phyloP scores from a whole-genome alignment of 2,888 invertebrate genomes.

The Julus scandinavius region DNA sequence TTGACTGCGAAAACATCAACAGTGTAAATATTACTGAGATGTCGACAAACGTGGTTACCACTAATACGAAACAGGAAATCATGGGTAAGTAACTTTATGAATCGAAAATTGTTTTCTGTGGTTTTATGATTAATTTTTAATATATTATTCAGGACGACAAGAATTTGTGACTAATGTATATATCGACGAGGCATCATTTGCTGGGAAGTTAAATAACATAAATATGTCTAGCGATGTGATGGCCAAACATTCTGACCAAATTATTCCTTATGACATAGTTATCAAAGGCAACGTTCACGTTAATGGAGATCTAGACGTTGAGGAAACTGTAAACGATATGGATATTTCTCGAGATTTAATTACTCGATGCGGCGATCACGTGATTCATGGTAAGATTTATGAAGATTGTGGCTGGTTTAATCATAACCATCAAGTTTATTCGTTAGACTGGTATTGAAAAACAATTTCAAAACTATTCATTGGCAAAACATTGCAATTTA shows the following conservation, averaged over 20 bases:
- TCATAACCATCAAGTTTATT: too few species aligned
- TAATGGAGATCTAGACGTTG: constrained; percentile 13
- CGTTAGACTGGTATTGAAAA: too few species aligned
- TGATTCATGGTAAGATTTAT: constrained; percentile 26
- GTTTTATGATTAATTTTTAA: neutral
- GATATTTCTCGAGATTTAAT: neutral
- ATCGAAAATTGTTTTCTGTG: neutral
- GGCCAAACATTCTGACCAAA: neutral
- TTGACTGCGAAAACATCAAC: constrained; percentile 35
- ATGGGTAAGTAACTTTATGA: neutral
- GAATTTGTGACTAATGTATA: constrained; percentile 8
- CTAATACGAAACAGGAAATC: constrained; percentile 29
- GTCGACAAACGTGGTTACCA: constrained; percentile 12
- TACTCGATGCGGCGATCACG: constrained; percentile 49
- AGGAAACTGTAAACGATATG: constrained; percentile 43
- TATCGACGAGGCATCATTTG: neutral
- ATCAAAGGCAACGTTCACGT: constrained; percentile 50
- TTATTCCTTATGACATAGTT: neutral
- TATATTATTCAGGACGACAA: neutral
- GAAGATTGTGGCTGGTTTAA: too few species aligned
- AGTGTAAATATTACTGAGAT: constrained; percentile 25
- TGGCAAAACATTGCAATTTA: too few species aligned
- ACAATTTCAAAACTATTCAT: too few species aligned
- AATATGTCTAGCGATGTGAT: neutral
- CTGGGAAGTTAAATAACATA: constrained; percentile 31